phyloP scores from a whole-genome alignment of 2,113 vertebrate genomes.

The Pterocles burchelli region DNA sequence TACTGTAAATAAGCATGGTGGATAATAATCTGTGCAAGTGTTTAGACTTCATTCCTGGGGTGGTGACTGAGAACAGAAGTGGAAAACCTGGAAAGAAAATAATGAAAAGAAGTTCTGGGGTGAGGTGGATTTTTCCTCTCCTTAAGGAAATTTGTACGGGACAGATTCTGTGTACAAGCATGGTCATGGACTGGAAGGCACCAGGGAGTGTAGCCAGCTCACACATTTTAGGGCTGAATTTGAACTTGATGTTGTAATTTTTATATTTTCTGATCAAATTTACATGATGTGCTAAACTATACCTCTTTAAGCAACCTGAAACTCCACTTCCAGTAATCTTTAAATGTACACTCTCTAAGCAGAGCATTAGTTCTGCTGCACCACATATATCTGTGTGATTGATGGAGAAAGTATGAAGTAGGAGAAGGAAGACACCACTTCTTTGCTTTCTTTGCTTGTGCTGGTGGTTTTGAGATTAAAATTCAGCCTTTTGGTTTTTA shows the following conservation, averaged over 20 bases:
- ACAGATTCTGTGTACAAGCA: background rate
- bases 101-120: background rate
- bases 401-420: background rate
- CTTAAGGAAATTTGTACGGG: background rate
- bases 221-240: background rate
- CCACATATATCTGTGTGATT: background rate
- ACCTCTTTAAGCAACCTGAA: background rate
- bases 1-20: background rate
- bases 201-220: background rate
- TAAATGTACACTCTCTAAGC: background rate
- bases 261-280: background rate
- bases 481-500: background rate
- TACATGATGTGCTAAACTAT: background rate
- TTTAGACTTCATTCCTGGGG: background rate
- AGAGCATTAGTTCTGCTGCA: background rate
- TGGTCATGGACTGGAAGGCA: background rate
- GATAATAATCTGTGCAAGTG: background rate
- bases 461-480: slow-evolving; percentile 1
- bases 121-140: background rate
- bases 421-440: background rate
- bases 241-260: background rate
- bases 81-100: background rate
- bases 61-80: background rate
- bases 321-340: background rate
- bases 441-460: background rate